phyloP scores from a whole-genome alignment of 1,140 invertebrate genomes.

The Aphaenogaster rudis region DNA sequence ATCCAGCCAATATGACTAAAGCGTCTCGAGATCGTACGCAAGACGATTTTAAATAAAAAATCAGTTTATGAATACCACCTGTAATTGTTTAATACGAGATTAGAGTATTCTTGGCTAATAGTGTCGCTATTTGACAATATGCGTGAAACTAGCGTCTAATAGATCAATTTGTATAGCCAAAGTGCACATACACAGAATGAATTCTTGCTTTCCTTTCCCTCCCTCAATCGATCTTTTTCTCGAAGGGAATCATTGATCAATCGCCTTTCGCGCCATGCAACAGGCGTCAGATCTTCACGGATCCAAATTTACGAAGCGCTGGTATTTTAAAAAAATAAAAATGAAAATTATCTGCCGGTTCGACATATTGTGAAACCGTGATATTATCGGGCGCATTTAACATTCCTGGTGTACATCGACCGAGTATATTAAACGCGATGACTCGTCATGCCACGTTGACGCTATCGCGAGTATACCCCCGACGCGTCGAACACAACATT shows the following conservation, averaged over 20 bases:
- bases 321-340: not conserved
- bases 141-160: not conserved
- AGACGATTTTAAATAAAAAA: not conserved
- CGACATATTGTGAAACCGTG: not conserved
- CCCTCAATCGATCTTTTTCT: not conserved
- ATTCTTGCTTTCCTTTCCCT: not conserved
- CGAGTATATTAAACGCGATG: not conserved
- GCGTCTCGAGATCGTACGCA: not conserved
- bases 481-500: not conserved
- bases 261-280: not conserved
- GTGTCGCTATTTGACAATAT: not conserved
- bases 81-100: not conserved
- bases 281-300: not conserved
- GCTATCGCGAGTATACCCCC: not conserved
- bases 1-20: not conserved
- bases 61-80: not conserved
- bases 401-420: not conserved
- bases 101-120: not conserved
- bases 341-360: not conserved
- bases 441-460: constrained; percentile 16
- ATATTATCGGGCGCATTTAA: constrained; percentile 4
- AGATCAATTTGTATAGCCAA: not conserved
- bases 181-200: not conserved
- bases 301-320: not conserved
- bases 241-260: not conserved